phyloP scores from a whole-genome alignment of 2,797 vertebrate genomes.

The Cryptoprocta ferox region DNA sequence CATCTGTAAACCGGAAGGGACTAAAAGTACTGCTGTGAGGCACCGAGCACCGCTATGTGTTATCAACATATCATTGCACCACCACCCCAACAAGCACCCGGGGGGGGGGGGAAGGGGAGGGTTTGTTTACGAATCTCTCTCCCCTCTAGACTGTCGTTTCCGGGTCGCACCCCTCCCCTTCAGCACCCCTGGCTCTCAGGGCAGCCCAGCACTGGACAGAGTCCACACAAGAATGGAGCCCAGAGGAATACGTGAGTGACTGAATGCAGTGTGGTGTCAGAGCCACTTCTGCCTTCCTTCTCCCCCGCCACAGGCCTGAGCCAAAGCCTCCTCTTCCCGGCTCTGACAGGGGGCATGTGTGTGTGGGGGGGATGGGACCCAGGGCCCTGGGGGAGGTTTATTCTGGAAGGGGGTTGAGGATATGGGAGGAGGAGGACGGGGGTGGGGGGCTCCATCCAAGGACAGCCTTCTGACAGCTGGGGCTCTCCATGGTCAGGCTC shows the following conservation, averaged over 20 bases:
- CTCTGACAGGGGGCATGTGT: background rate
- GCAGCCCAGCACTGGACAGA: background rate
- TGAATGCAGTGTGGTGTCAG: background rate
- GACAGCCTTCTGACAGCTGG: background rate
- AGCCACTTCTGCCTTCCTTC: background rate
- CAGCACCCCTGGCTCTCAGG: background rate
- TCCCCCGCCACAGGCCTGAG: too few species aligned
- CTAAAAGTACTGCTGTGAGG: rapidly evolving
- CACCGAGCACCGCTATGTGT: rapidly evolving
- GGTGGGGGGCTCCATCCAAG: background rate
- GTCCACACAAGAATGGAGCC: background rate
- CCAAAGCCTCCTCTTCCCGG: background rate
- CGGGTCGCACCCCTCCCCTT: background rate
- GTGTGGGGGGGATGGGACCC: background rate
- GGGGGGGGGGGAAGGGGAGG: rapidly evolving
- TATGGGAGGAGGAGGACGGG: too few species aligned
- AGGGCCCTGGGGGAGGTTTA: background rate
- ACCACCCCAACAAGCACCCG: background rate
- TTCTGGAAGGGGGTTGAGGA: too few species aligned
- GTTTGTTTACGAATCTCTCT: background rate
- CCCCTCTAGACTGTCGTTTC: background rate
- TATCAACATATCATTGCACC: rapidly evolving
- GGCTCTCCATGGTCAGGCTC: background rate
- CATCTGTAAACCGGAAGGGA: background rate
- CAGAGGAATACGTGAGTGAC: background rate